Evolutionary conservation across 2,113 vertebrate genomes (phyloP), one percentile per base, ranked within the genome.

Genomic region (Erinaceus europaeus): DNA sequence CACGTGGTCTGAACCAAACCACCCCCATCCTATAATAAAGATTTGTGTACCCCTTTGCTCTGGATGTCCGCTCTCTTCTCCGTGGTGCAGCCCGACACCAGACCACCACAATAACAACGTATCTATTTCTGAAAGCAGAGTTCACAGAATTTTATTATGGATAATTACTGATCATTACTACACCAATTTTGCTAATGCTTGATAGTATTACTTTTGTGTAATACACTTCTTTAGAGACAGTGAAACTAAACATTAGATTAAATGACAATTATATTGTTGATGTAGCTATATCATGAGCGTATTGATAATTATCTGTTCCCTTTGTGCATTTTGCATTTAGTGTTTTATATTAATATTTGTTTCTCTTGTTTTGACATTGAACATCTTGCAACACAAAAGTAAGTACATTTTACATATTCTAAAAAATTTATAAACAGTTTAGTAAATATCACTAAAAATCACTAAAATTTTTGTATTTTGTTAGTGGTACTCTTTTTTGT

Each of bases 121-220:
- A 57, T 27, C 55, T 53, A 53, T 21, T 53, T 53, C 52, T 57
- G 55, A n/a, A n/a, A n/a, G n/a, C n/a, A n/a, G 6, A 62, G 53
- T 65, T 90, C 42, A 42, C 20, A 75, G 46, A 46, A 9, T 46
- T 23, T 34, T 93, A 5, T 29, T 91, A 44, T 32, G 23, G 21
- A 53, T 80, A 92, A 88, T 84, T 84, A 75, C 5, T 38, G 20
- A 89, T 67, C 12, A 83, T 86, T 91, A 55, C 25, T 95, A 88
- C 93, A 20, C 4, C 34, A 90, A 81, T 92, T 94, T 53, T 85
- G 29, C 34, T 13, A 74, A 23, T 76, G 52, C 40, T 72, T 71
- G 40, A 0, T 3, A 76, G 62, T 53, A 18, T 89, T 93, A 74
- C 85, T 88, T 89, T 94, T 83, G 64, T 84, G 14, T 86, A 53